phyloP scores from a whole-genome alignment of 2,888 invertebrate genomes.

The Ectemnius cavifrons region DNA sequence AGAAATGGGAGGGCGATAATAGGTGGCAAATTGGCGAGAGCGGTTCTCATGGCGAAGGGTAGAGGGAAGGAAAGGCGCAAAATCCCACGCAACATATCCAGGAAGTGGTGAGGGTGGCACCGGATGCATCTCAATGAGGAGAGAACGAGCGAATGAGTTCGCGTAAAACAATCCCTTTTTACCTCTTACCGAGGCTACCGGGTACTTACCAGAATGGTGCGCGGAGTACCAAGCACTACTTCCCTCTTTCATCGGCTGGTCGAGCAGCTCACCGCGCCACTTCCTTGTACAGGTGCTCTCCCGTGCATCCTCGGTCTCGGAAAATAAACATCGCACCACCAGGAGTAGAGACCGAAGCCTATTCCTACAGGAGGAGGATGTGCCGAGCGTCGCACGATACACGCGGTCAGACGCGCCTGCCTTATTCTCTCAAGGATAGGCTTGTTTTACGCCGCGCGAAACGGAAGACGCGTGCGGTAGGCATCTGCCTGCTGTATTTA shows the following conservation, averaged over 20 bases:
- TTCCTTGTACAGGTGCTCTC: conserved; percentile 57
- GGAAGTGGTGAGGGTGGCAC: conserved; percentile 68
- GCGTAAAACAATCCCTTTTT: conserved; percentile 65
- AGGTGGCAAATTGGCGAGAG: background rate
- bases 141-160: conserved; percentile 63
- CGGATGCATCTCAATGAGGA: conserved; percentile 68
- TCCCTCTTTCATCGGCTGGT: too few relatives aligned
- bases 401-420: too few relatives aligned
- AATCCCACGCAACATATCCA: conserved; percentile 66
- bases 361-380: too few relatives aligned
- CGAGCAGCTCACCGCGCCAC: conserved; percentile 39
- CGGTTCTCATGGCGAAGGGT: conserved; percentile 36
- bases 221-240: conserved; percentile 42
- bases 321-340: conserved; percentile 44
- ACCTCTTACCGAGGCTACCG: conserved; percentile 52
- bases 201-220: conserved; percentile 52
- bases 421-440: conserved; percentile 35
- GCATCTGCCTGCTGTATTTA: conserved; percentile 52
- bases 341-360: too few relatives aligned
- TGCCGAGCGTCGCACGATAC: too few relatives aligned
- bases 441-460: conserved; percentile 38
- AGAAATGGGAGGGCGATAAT: background rate
- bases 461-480: conserved; percentile 52
- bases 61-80: conserved; percentile 46
- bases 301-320: conserved; percentile 30